Evolutionary conservation across 2,888 invertebrate species (phyloP), one percentile per base, ranked within the genome.

Genomic region (Opisthograptis luteolata): DNA sequence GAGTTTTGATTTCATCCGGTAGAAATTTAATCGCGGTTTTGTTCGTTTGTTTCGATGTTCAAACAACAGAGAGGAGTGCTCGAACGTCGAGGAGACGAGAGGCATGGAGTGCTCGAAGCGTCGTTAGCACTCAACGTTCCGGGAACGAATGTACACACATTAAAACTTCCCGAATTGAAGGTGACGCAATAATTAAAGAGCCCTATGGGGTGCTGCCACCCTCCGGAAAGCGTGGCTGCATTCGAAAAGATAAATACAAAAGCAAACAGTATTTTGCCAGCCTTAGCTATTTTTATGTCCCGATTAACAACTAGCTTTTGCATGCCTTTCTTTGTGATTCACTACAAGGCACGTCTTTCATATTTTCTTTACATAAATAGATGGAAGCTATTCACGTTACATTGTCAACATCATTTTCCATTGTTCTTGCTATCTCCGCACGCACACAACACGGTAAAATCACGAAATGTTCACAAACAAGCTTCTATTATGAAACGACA

Each of bases 121-220:
- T 79, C 79, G 81, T 77, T 75, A 77, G 76, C 69, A 73, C 80
- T 79, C 71, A 64, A 69, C 69, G 65, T 73, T 58, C 70, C 74
- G 63, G 70, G 68, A 75, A 81, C 81, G 76, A 81, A 81, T 76
- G 84, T 81, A 86, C 83, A 86, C 87, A 86, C 85, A 84, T 88
- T 87, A 84, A 84, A 87, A 86, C 79, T 86, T 86, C 78, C 71
- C 73, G 71, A 84, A 81, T 81, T 80, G 76, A 74, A 84, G 79
- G 80, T 81, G 81, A 81, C 74, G 80, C 67, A 66, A 77, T 79
- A 81, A 84, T 84, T 80, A 81, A 79, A 76, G 73, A 71, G 74
- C 66, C 60, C 54, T 53, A 68, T 64, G 3, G 66, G 74, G 71
- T n/a, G n/a, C 74, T 63, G 67, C 58, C 66, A 66, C 73, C 75